Conservation (phyloP, 2,888 invertebrate genomes). For the Caenorhabditis zanzibari region DNA sequence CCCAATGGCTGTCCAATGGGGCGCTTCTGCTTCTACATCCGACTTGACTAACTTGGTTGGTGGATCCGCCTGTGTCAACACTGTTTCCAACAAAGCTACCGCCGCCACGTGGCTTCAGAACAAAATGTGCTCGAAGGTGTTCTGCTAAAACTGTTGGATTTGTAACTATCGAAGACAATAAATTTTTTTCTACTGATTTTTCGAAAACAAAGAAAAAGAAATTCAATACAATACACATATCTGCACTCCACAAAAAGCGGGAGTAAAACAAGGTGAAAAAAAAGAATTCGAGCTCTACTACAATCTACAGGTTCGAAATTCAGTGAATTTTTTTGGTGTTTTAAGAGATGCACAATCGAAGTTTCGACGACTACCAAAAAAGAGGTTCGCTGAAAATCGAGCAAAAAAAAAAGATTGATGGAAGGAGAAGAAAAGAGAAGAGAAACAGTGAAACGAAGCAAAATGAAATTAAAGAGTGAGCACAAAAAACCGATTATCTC, state of each 20-base stretch:
- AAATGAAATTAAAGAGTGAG: background rate
- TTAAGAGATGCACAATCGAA: background rate
- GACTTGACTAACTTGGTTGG: conserved; percentile 65
- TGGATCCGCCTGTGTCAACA: conserved; percentile 58
- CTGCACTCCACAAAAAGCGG: conserved; percentile 4
- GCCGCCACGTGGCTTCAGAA: conserved; percentile 67
- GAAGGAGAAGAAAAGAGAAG: background rate
- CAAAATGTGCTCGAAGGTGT: conserved; percentile 64
- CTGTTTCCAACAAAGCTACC: conserved; percentile 34
- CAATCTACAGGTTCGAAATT: conserved; percentile 45
- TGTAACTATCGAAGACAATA: background rate
- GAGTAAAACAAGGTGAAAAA: conserved; percentile 2
- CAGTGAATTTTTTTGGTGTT: conserved; percentile 31
- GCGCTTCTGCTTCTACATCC: conserved; percentile 42
- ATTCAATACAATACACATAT: conserved; percentile 52
- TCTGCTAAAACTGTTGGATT: conserved; percentile 27
- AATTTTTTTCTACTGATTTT: conserved; percentile 5
- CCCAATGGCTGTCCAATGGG: conserved; percentile 70
- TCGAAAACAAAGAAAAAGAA: background rate
- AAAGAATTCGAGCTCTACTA: conserved; percentile 39
- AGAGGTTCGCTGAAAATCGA: conserved; percentile 44
- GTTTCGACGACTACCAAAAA: too few species aligned
- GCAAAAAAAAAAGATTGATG: conserved; percentile 9
- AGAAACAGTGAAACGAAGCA: background rate
- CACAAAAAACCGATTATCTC: background rate